Base-by-base conservation (phyloP, 2,797 vertebrate species). In the Phoebastria nigripes region DNA sequence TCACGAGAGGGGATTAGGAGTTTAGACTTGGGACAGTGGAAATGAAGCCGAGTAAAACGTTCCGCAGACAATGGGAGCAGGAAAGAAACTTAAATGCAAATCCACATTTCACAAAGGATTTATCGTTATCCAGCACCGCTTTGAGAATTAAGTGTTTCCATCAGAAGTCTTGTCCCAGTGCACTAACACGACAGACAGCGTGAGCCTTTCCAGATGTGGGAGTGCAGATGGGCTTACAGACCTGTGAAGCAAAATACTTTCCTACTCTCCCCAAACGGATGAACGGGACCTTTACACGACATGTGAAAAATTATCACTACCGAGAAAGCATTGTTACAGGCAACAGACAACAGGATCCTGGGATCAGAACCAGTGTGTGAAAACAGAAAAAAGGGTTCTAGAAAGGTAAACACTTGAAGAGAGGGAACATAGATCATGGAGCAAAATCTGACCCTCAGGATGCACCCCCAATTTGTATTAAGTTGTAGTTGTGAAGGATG, bases 191-290 rank as follows among this genome's bases (percentile, higher is more conserved):
- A 93, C 79, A 71, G 92, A 63, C 35, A 0, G 91, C 1, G 0
- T 91, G 91, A 96, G 93, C 89, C 88, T 66, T 95, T 94, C 96
- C 96, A 97, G 93, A 95, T 94, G 95, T 82, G 88, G 63, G 54
- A 90, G 77, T 5, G 24, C 44, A 18, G 87, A 89, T 18, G 71
- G 52, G 76, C 67, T 92, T 13, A 78, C 0, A 0, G 70, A 65
- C 29, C 77, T 5, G 6, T 4, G 3, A 26, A 80, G 54, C 54
- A 61, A 76, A 79, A 83, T 17, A 3, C 62, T 63, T 77, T 22
- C 93, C 85, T 72, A 4, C 51, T 70, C 55, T 82, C 26, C 46
- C 67, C 73, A 82, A 8, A 49, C 2, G 12, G 54, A 67, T 83
- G 78, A 65, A 81, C 8, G 37, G 82, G 49, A 26, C 63, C 61